Evolutionary conservation across 2,113 vertebrate species (phyloP).

Genomic region (Mesoclemmys tuberculata): DNA sequence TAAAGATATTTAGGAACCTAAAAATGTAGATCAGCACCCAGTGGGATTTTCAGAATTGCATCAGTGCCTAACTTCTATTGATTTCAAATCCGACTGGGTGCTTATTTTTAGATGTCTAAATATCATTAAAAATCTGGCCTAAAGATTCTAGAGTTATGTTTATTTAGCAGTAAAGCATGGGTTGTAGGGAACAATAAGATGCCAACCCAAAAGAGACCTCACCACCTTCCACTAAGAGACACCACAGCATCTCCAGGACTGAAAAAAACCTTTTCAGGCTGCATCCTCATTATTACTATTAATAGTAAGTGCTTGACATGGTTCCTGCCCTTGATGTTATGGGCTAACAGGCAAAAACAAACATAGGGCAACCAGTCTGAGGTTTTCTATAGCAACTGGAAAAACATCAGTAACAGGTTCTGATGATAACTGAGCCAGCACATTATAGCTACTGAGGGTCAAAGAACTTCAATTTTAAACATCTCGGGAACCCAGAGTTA

Average conservation of each 20-base stretch:
- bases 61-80: too few species aligned
- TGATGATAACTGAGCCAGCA: background rate
- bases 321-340: background rate
- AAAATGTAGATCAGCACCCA: background rate
- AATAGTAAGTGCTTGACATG: too few species aligned
- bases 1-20: background rate
- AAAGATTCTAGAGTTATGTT: background rate
- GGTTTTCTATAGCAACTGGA: background rate
- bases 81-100: background rate
- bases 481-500: background rate
- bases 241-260: background rate
- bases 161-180: background rate
- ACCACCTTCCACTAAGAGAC: background rate
- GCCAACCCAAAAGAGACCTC: background rate
- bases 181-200: background rate
- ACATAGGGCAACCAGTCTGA: background rate
- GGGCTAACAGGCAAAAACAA: background rate
- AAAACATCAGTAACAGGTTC: background rate
- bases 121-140: background rate
- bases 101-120: background rate
- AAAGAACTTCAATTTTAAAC: background rate
- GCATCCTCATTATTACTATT: background rate
- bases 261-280: background rate
- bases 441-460: background rate
- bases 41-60: background rate